Evolutionary conservation across 2,797 vertebrate species (phyloP).

Genomic region (Liparis tanakae): DNA sequence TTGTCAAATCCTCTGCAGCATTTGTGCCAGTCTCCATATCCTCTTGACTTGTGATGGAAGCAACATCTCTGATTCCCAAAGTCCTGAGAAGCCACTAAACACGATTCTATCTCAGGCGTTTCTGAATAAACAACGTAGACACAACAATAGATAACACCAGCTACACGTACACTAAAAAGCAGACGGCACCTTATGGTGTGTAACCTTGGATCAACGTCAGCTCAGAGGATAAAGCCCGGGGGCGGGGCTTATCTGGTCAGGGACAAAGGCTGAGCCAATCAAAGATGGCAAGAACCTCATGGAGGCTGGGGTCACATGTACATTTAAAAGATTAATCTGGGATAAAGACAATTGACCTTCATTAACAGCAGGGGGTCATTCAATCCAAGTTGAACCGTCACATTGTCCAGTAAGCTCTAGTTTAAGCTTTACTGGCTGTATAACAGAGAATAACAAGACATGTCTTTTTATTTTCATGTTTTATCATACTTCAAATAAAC

Average conservation of each 20-base stretch:
- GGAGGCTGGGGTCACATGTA: conserved; percentile 49
- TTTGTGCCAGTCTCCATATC: conserved; percentile 55
- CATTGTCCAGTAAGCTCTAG: background rate
- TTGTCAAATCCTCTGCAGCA: conserved; percentile 67
- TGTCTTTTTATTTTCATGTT: background rate
- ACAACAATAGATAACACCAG: background rate
- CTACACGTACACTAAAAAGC: conserved; percentile 58
- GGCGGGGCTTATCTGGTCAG: conserved; percentile 65
- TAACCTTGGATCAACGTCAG: conserved; percentile 70
- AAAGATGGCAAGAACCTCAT: conserved; percentile 35
- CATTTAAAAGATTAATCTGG: conserved; percentile 65
- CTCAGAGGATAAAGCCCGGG: conserved; percentile 68
- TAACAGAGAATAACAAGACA: background rate
- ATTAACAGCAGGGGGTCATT: conserved; percentile 18
- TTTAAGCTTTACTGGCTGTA: background rate
- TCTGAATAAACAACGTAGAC: conserved; percentile 25
- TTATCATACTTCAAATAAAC: background rate
- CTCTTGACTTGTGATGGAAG: conserved; percentile 38
- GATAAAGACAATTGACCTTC: conserved; percentile 44
- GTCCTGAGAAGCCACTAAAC: conserved; percentile 19
- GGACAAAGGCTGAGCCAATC: conserved; percentile 53
- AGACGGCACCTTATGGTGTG: conserved; percentile 68
- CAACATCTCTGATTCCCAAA: conserved; percentile 55
- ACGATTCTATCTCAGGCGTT: background rate
- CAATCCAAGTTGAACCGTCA: conserved; percentile 18